A percentile compares a stretch with the other conserved stretches of the same genome.
These are phyloP conservation scores for Ectobius pallidus DNA, from an alignment of 2,888 invertebrate species.

Conservation along the genomic window DNA sequence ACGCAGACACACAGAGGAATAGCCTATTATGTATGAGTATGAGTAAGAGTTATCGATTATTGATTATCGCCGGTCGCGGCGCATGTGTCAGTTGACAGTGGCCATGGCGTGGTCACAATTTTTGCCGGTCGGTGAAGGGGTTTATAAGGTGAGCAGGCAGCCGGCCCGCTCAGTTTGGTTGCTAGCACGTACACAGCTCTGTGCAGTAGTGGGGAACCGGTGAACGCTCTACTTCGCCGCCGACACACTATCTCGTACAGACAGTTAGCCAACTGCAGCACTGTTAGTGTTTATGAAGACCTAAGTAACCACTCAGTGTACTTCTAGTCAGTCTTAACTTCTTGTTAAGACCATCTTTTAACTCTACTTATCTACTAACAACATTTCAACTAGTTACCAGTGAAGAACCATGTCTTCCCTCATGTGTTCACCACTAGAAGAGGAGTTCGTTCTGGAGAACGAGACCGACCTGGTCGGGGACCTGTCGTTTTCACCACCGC, in stretches of 20 bases:
- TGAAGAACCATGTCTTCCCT: slow-evolving; percentile 21
- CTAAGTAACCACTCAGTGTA: neutral
- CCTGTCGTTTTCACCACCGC: slow-evolving; percentile 53
- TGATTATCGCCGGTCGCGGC: neutral
- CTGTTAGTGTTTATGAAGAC: neutral
- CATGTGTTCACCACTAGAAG: slow-evolving; percentile 27
- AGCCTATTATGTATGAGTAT: slow-evolving; percentile 10
- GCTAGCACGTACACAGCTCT: slow-evolving; percentile 23
- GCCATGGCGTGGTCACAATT: slow-evolving; percentile 10
- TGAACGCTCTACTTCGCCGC: slow-evolving; percentile 22
- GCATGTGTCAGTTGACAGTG: slow-evolving; percentile 11
- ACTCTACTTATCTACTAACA: too few species aligned
- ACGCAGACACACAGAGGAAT: neutral
- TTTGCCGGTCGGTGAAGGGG: slow-evolving; percentile 15
- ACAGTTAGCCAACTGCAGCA: slow-evolving; percentile 10
- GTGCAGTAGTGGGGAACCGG: slow-evolving; percentile 18
- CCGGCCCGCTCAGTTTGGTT: slow-evolving; percentile 34
- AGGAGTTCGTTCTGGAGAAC: neutral
- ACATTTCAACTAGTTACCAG: neutral
- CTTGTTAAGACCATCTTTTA: neutral
- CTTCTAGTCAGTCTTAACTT: slow-evolving; percentile 8
- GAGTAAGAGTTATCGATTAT: slow-evolving; percentile 21
- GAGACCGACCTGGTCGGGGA: slow-evolving; percentile 49
- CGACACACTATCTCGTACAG: slow-evolving; percentile 1
- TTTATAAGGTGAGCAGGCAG: slow-evolving; percentile 32